Conservation (phyloP, 1,140 invertebrate species). For the Tetraneura akinire region DNA sequence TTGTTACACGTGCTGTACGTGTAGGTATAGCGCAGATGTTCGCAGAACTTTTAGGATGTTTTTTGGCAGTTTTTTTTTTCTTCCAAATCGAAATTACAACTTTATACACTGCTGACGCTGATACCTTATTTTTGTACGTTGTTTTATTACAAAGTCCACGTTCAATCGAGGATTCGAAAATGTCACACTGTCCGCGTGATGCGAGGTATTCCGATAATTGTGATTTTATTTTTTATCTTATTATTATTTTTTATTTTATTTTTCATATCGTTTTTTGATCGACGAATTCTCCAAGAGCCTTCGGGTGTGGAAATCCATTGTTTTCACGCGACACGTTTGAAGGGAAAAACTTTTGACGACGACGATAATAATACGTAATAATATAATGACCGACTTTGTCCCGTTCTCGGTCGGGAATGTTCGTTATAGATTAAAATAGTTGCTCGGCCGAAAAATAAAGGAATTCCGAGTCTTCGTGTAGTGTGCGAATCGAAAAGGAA, state of each 20-base stretch:
- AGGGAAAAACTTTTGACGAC: constrained; percentile 3
- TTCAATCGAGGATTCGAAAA: not conserved
- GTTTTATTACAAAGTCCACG: too few relatives aligned
- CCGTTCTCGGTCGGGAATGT: not conserved
- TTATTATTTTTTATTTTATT: too few relatives aligned
- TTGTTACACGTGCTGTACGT: too few relatives aligned
- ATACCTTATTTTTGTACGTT: too few relatives aligned
- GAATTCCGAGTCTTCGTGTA: too few relatives aligned
- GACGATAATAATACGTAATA: constrained; percentile 21
- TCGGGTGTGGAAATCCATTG: constrained; percentile 33
- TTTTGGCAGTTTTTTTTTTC: too few relatives aligned
- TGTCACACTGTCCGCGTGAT: too few relatives aligned
- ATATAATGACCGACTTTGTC: not conserved
- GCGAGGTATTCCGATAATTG: not conserved
- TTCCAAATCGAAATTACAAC: not conserved
- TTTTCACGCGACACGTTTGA: constrained; percentile 13
- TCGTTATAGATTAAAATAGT: constrained; percentile 27
- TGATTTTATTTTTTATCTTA: too few relatives aligned
- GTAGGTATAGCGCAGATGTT: too few relatives aligned
- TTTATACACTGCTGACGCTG: too few relatives aligned
- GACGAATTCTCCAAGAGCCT: constrained; percentile 15
- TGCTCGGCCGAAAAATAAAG: not conserved
- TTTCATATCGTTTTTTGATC: constrained; percentile 29
- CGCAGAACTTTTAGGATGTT: too few relatives aligned
- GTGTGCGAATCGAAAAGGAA: not conserved